phyloP scores from a whole-genome alignment of 2,888 invertebrate genomes.

The Eupithecia pulchellata region DNA sequence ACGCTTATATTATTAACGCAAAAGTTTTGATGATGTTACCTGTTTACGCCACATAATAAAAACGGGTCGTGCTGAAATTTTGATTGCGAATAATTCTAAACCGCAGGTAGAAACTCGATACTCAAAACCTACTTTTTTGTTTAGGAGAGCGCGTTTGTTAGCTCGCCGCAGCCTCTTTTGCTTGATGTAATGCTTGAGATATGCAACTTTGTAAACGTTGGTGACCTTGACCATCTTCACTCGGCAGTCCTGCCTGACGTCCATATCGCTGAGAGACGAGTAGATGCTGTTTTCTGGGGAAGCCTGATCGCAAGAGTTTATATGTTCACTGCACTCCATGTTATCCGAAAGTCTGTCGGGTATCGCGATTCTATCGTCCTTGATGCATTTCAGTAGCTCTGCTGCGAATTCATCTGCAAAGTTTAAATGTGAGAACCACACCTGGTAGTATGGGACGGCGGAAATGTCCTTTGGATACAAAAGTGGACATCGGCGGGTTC shows the following conservation, averaged over 20 bases:
- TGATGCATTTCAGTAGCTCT: conserved; percentile 66
- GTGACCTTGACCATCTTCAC: conserved; percentile 78
- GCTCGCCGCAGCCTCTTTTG: conserved; percentile 71
- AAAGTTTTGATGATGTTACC: too few species aligned
- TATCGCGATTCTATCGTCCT: conserved; percentile 54
- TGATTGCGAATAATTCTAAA: not conserved
- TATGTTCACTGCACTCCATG: conserved; percentile 54
- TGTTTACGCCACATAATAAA: too few species aligned
- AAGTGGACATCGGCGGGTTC: too few species aligned
- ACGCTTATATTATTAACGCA: not conserved
- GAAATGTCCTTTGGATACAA: too few species aligned
- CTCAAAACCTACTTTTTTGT: conserved; percentile 66
- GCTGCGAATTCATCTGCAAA: conserved; percentile 58
- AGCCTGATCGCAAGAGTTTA: conserved; percentile 45
- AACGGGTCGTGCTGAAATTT: not conserved
- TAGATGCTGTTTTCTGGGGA: conserved; percentile 56
- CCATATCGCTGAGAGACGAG: conserved; percentile 62
- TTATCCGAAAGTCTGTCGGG: conserved; percentile 54
- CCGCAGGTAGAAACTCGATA: not conserved
- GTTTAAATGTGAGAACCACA: too few species aligned
- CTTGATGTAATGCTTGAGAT: conserved; percentile 74
- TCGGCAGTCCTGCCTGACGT: conserved; percentile 64
- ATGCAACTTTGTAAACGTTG: conserved; percentile 77
- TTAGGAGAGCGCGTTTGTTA: conserved; percentile 66
- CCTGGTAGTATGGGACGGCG: too few species aligned